Evolutionary conservation across 2,797 vertebrate species (phyloP).

Genomic region (Liparis tanakae): DNA sequence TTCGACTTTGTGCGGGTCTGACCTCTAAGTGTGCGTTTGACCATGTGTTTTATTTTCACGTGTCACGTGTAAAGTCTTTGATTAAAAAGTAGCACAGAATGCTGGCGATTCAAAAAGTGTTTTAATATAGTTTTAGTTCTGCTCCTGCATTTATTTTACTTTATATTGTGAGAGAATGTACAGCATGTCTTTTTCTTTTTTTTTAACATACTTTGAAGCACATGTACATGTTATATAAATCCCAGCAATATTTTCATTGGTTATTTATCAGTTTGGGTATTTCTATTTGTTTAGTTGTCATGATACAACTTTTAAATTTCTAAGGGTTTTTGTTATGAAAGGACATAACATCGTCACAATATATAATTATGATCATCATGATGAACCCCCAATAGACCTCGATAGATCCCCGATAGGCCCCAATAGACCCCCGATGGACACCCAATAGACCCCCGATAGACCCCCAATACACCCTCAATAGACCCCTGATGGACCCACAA

Average conservation of each 20-base stretch:
- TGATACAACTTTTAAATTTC: background rate
- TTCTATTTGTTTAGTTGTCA: background rate
- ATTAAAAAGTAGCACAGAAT: slow-evolving; percentile 17
- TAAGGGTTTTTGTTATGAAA: background rate
- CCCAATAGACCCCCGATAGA: background rate
- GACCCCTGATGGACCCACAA: too few relatives aligned
- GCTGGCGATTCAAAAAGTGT: background rate
- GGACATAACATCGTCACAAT: background rate
- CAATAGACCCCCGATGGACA: background rate
- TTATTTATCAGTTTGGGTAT: background rate
- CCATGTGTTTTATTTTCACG: slow-evolving; percentile 42
- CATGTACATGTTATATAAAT: background rate
- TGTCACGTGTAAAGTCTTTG: slow-evolving; percentile 26
- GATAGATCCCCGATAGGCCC: too few relatives aligned
- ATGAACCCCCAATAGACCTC: background rate
- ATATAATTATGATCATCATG: background rate
- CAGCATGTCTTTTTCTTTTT: background rate
- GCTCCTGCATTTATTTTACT: background rate
- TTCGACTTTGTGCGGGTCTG: slow-evolving; percentile 68
- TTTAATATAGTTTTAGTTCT: background rate
- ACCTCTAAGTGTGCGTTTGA: slow-evolving; percentile 68
- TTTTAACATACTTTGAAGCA: too few relatives aligned
- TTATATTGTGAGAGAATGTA: background rate
- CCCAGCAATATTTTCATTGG: background rate
- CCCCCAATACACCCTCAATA: background rate